These are phyloP conservation scores for Gymnoscelis rufifasciata DNA, from an alignment of 2,888 invertebrate genomes.

Conservation along the genomic window DNA sequence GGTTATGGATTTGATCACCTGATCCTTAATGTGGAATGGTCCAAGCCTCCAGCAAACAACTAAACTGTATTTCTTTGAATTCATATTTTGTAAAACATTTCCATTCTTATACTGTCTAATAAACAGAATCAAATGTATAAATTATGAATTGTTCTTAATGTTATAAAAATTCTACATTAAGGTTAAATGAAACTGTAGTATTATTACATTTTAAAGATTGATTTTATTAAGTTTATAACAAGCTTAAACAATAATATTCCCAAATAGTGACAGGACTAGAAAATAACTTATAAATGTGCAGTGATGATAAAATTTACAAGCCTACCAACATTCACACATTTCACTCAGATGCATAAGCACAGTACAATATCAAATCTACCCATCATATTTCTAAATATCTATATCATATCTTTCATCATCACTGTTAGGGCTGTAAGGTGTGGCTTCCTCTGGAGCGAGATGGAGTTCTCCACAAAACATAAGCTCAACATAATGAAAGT, in stretches of 20 bases:
- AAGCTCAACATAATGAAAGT: constrained; percentile 81
- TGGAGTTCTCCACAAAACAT: constrained; percentile 77
- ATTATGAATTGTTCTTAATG: background rate
- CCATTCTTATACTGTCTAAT: constrained; percentile 38
- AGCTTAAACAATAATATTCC: constrained; percentile 14
- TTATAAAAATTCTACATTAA: background rate
- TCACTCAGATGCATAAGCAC: background rate
- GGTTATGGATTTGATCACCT: constrained; percentile 98
- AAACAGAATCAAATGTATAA: constrained; percentile 24
- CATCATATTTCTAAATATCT: constrained; percentile 49
- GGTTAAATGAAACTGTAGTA: constrained; percentile 5
- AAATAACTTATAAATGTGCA: constrained; percentile 34
- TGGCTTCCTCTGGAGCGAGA: constrained; percentile 63
- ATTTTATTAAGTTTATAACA: background rate
- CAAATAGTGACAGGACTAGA: constrained; percentile 40
- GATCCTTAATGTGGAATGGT: constrained; percentile 99
- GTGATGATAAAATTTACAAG: constrained; percentile 26
- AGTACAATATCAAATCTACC: background rate
- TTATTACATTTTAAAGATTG: no score
- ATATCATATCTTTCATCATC: constrained; percentile 77
- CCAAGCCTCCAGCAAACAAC: constrained; percentile 86
- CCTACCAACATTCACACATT: constrained; percentile 30
- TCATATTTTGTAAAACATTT: constrained; percentile 28
- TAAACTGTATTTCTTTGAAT: constrained; percentile 30
- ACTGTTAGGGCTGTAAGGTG: constrained; percentile 63